Base-by-base conservation (phyloP, 2,113 vertebrate species). In the Platichthys stellatus region DNA sequence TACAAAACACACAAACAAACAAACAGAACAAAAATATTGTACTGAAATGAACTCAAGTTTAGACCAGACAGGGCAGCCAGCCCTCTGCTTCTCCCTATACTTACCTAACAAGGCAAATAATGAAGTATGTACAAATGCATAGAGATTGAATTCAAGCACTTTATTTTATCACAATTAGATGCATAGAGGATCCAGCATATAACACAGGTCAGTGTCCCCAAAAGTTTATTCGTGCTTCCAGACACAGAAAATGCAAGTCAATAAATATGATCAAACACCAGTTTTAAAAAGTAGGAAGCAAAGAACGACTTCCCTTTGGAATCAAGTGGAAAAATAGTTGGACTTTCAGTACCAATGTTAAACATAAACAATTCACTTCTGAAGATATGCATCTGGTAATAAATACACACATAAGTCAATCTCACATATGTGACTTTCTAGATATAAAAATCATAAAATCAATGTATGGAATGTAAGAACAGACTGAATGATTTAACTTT, bases 61-160 rank as follows among this genome's bases (percentile, higher is more conserved):
- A 31, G 31, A 31, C 31, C 31, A 31, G 31, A 31, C 31, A 31
- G 31, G 1, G 31, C 31, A 31, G 31, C 31, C 31, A 31, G 31
- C 31, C 7, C 31, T 31, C 31, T 31, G 31, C 31, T 31, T 31
- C 5, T 31, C 31, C 31, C 31, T 31, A 31, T 31, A 31, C 6
- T 31, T 31, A 31, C 31, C 31, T 31, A 31, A 7, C 31, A 31
- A 31, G 31, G 31, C 31, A 31, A 31, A 31, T 31, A 31, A 89
- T 47, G 60, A 94, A 90, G 81, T 91, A 93, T 91, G 83, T 93
- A 93, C 92, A 95, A 92, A 94, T 83, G 82, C 93, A 94, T 95
- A 91, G 92, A 91, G 92, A 82, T 82, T 77, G 79, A 84, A 86
- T 83, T 91, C 86, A 90, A 90, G 91, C 92, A 91, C 91, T 82